These are phyloP conservation scores for human DNA, from an alignment of 2,113 vertebrate species.

Conservation along the genomic window GRCh38 chr7:20477001-20477500, in stretches of 20 bases:
- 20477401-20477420: constrained; percentile 47
- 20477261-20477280: constrained; percentile 28
- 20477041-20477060: not conserved
- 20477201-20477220: constrained; percentile 20
- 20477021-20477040: not conserved
- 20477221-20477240: constrained; percentile 32
- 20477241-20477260: constrained; percentile 24
- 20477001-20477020: not conserved
- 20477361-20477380: not conserved
- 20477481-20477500: constrained; percentile 6
- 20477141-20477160: constrained; percentile 12
- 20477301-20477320: constrained; percentile 54
- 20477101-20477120: not conserved
- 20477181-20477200: constrained; percentile 51
- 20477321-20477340: constrained; percentile 6
- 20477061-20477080: constrained; percentile 28
- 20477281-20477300: constrained; percentile 29
- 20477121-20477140: not conserved
- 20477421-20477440: constrained; percentile 30
- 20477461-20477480: constrained; percentile 4
- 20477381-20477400: constrained; percentile 7
- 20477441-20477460: constrained; percentile 16
- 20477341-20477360: constrained; percentile 45
- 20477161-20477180: constrained; percentile 41
- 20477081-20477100: constrained; percentile 17